These are phyloP conservation scores for Petrosia ficiformis DNA, from an alignment of 37 sponge, comb jelly and placozoan genomes.

Conservation along the genomic window DNA sequence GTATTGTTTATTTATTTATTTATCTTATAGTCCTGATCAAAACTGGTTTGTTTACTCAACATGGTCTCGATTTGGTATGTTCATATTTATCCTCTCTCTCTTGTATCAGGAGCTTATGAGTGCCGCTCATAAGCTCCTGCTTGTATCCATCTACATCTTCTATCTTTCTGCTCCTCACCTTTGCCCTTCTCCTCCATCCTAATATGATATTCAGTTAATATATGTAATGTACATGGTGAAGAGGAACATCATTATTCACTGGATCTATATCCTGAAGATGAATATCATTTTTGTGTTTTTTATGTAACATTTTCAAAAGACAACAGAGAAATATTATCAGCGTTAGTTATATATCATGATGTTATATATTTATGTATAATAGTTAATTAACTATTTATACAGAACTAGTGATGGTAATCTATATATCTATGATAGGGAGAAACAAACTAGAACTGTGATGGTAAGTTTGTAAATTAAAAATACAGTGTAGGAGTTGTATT, in stretches of 20 bases:
- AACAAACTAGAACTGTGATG: conserved; percentile 30
- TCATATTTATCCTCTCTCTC: no score
- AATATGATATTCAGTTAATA: conserved; percentile 37
- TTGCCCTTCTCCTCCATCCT: no score
- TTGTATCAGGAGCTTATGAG: no score
- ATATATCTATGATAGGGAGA: conserved; percentile 70
- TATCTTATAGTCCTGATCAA: conserved; percentile 62
- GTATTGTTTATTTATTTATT: not conserved
- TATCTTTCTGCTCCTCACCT: no score
- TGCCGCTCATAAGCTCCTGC: no score
- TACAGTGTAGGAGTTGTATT: not conserved
- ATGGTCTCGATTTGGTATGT: conserved; percentile 70
- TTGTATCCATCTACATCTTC: no score
- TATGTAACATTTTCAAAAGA: conserved; percentile 55
- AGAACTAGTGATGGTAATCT: conserved; percentile 74
- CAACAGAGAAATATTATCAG: conserved; percentile 58
- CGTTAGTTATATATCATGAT: conserved; percentile 43
- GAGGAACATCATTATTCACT: conserved; percentile 36
- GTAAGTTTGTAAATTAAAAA: conserved; percentile 10
- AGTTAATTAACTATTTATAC: not conserved
- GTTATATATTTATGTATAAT: conserved; percentile 1
- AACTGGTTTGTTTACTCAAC: conserved; percentile 69
- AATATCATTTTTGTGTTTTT: conserved; percentile 48
- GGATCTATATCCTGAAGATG: conserved; percentile 42
- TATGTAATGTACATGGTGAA: conserved; percentile 68